Percentiles rank a stretch among this genome's conserved stretches.
Evolutionary conservation across 2,113 vertebrate genomes (phyloP).

Genomic region (Pedionomus torquatus): DNA sequence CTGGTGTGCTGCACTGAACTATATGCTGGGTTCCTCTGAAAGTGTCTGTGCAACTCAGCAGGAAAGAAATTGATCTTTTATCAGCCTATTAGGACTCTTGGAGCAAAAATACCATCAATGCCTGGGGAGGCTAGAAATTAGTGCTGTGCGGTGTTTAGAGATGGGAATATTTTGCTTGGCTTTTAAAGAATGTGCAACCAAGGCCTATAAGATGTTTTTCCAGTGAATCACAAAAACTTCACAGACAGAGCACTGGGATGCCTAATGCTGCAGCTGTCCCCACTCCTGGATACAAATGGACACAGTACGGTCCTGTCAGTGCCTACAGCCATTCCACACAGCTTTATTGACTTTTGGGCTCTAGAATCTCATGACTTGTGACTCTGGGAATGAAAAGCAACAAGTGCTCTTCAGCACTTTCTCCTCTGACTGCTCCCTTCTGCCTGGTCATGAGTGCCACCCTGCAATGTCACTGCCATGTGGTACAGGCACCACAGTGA

Average conservation of each 20-base stretch:
- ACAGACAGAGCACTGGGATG: background rate
- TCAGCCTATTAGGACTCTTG: background rate
- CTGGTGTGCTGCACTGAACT: background rate
- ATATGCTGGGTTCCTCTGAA: background rate
- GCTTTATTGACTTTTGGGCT: background rate
- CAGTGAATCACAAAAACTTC: background rate
- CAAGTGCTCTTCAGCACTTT: background rate
- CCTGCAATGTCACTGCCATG: rapidly evolving
- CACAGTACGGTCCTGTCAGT: background rate
- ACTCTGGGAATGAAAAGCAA: background rate
- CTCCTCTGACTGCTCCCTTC: background rate
- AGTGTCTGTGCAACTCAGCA: background rate
- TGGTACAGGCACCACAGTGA: background rate
- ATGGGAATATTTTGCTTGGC: background rate
- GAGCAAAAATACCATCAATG: background rate
- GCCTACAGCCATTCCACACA: background rate
- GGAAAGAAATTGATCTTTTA: background rate
- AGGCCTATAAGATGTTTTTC: background rate
- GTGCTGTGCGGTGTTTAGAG: background rate
- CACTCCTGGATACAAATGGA: background rate
- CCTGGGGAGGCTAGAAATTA: background rate
- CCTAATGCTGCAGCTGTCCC: background rate
- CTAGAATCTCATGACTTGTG: background rate
- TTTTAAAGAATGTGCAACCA: background rate
- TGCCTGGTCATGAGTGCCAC: background rate